Base-by-base conservation (phyloP, 2,888 invertebrate genomes). In the Creontiades dilutus region DNA sequence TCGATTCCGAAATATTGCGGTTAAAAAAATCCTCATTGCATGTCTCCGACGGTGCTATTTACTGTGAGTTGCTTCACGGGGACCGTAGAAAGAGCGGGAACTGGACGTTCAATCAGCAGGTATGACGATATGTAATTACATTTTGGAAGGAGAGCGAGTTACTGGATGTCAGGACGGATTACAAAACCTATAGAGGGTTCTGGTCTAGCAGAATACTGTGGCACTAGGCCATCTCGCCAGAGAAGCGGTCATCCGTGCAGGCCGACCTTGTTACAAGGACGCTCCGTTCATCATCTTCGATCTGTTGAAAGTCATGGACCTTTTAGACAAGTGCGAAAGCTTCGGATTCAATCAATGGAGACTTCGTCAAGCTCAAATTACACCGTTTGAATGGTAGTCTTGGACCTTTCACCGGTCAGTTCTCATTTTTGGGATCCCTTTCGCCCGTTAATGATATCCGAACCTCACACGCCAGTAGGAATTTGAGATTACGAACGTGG, bases 181-280 rank as follows among this genome's bases (percentile, higher is more conserved):
- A 19, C 78, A 46, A 78, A 78, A 78, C 78, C 37, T 46, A 78
- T 78, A 46, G 37, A 14, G 78, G 46, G 78, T 78, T 46, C 46
- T 47, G 46, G 78, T 78, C 46, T 37, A 78, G 46, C 47, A 12
- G 78, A 9, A n/a, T 78, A 78, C 16, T 78, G 78, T 78, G 78
- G 78, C 78, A 78, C 78, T 78, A 11, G 37, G 78, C 46, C 78
- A 78, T 11, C 76, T 16, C 52, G 11, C 13, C 52, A 7, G n/a
- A 3, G 14, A 28, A 28, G 46, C 14, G 46, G 76, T 28, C 46
- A 14, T 5, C 14, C 5, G 16, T 9, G 13, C n/a, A 28, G 14
- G n/a, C 27, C 28, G 76, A 76, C 76, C 76, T 76, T 76, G 28
- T 14, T 3, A 16, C 76, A 37, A 76, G 76, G 46, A 5, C 16